Percentiles rank a stretch among this genome's conserved stretches.
Conservation (phyloP, 2,888 invertebrate genomes). For the Limnephilus rhombicus region DNA sequence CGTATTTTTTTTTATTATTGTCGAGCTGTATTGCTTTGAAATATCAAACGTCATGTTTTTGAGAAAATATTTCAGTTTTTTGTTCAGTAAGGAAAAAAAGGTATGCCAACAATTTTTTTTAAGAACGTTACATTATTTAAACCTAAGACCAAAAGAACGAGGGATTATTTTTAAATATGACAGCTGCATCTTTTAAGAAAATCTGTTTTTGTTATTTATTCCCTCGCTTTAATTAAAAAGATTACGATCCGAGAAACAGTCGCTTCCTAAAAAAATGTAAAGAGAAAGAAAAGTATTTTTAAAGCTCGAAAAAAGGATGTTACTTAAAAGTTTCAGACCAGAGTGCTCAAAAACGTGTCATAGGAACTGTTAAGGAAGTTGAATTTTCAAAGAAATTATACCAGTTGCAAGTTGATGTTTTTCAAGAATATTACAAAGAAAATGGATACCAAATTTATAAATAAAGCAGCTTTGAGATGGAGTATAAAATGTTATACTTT, state of each 20-base stretch:
- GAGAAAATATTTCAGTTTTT: background rate
- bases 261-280: background rate
- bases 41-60: background rate
- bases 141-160: background rate
- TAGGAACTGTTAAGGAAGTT: background rate
- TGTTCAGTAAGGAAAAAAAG: background rate
- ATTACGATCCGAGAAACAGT: slow-evolving; percentile 31
- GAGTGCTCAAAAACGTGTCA: slow-evolving; percentile 3
- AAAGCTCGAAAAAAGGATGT: slow-evolving; percentile 2
- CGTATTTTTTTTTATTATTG: background rate
- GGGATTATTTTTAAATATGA: background rate
- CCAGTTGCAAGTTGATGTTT: background rate
- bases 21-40: background rate
- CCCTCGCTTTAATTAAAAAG: slow-evolving; percentile 30
- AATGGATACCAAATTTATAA: background rate
- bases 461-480: background rate
- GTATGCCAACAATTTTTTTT: background rate
- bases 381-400: background rate
- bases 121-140: background rate
- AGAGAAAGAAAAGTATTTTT: background rate
- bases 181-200: background rate
- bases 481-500: background rate
- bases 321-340: slow-evolving; percentile 19
- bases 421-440: background rate
- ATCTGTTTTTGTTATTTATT: slow-evolving; percentile 24